These are phyloP conservation scores for Steinernema feltiae DNA, from an alignment of 1,140 invertebrate species.

Conservation along the genomic window DNA sequence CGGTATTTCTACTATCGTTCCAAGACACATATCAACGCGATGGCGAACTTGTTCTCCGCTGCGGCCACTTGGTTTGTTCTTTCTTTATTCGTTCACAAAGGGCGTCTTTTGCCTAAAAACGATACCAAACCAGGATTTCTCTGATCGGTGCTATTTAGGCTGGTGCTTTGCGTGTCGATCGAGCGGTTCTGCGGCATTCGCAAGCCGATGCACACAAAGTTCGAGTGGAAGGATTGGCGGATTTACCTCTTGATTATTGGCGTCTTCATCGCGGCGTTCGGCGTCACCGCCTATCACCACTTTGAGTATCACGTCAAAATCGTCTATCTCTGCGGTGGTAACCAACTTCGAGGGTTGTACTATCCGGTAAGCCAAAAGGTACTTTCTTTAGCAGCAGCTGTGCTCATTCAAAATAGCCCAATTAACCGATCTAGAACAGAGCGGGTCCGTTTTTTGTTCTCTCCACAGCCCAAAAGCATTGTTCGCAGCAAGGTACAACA, in stretches of 20 bases:
- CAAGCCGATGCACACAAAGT: slow-evolving; percentile 47
- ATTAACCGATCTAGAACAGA: too few species aligned
- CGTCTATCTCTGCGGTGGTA: slow-evolving; percentile 19
- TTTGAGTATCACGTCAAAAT: slow-evolving; percentile 44
- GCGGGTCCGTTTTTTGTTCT: too few species aligned
- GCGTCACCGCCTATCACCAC: slow-evolving; percentile 46
- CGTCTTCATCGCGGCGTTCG: slow-evolving; percentile 37
- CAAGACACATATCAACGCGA: slow-evolving; percentile 44
- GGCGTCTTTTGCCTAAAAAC: too few species aligned
- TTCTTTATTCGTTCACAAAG: too few species aligned
- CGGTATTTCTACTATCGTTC: slow-evolving; percentile 27
- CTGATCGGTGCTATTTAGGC: too few species aligned
- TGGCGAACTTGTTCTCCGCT: slow-evolving; percentile 48
- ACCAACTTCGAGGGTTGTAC: background rate
- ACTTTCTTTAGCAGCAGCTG: too few species aligned
- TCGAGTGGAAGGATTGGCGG: slow-evolving; percentile 38
- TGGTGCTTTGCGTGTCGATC: slow-evolving; percentile 48
- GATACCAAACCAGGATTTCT: too few species aligned
- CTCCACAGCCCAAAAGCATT: too few species aligned
- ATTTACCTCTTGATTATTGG: slow-evolving; percentile 33
- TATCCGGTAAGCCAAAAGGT: background rate
- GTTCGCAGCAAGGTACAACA: too few species aligned
- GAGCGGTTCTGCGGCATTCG: slow-evolving; percentile 49
- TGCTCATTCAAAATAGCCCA: too few species aligned
- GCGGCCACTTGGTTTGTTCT: slow-evolving; percentile 46